Evolutionary conservation across 2,113 vertebrate genomes (phyloP), one percentile per base, ranked within the genome.

Genomic region (Tautogolabrus adspersus): DNA sequence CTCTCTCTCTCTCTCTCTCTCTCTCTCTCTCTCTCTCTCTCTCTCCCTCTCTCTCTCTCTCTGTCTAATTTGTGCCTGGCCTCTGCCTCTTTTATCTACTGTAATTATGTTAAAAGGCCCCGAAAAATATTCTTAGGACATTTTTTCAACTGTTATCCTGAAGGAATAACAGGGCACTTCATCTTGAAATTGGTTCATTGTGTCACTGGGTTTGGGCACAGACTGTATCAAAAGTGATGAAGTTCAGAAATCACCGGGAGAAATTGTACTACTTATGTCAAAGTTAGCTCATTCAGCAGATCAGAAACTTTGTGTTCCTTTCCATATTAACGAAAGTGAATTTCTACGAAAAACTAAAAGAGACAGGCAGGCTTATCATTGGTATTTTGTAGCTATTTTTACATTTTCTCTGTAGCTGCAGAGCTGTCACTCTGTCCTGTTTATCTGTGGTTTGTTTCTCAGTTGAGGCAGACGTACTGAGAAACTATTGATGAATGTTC

Each of bases 401-500:
- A 23, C 2, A 40, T 19, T 56, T 52, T 47, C 51, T 2, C 10
- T 30, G 44, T 57, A 11, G 21, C 23, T n/a, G 3, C 13, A 21
- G 16, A 37, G 23, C 42, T 64, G 26, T 72, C 56, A 8, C 19
- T 49, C 15, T 11, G 4, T 59, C n/a, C 54, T 69, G 37, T 44
- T 73, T 23, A 38, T 59, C 72, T 61, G 21, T 66, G 21, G 21
- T 61, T 37, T 46, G 21, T 13, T 34, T 49, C 59, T 61, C 49
- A 18, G 49, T 15, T 6, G 52, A 80, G 77, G 82, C 92, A 88
- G 90, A 85, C 44, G 22, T 61, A 83, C 63, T 83, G 83, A 68
- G 66, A 62, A 84, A 60, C 81, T 85, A 78, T 83, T 86, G 79
- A 91, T 84, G 46, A 75, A 77, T 68, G 59, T 47, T 60, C 69